Percentiles rank a stretch among this genome's conserved stretches.
phyloP scores from a whole-genome alignment of 2,888 invertebrate species.

The Parnassius smintheus region DNA sequence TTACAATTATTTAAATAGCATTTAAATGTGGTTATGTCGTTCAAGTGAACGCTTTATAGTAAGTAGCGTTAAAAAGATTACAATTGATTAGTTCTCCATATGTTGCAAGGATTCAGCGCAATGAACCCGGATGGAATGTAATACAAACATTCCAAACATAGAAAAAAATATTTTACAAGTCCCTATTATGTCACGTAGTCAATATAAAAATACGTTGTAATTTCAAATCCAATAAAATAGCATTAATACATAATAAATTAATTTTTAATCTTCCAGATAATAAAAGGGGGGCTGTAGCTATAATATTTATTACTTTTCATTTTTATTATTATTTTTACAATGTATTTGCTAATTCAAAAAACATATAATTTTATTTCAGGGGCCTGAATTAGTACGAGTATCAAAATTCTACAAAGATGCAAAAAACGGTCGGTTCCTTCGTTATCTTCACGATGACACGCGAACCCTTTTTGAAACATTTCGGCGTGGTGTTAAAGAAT shows the following conservation, averaged over 20 bases:
- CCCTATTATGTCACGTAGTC: no score
- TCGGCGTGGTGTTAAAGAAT: conserved; percentile 94
- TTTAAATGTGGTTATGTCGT: conserved; percentile 27
- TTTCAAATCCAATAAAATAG: no score
- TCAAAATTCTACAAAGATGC: conserved; percentile 95
- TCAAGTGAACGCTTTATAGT: conserved; percentile 28
- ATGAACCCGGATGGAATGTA: conserved; percentile 42
- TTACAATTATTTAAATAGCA: no score
- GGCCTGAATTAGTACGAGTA: conserved; percentile 92
- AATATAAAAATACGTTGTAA: no score
- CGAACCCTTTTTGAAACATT: conserved; percentile 94
- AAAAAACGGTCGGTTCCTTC: conserved; percentile 91
- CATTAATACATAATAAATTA: no score
- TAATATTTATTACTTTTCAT: no score
- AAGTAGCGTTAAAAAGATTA: conserved; percentile 60
- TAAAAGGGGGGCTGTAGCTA: no score
- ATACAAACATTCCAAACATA: conserved; percentile 6
- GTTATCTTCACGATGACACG: conserved; percentile 92
- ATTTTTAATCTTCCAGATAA: no score
- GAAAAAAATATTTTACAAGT: no score
- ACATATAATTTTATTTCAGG: conserved; percentile 79
- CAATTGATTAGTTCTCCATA: conserved; percentile 53
- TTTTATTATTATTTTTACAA: no score
- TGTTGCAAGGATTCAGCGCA: conserved; percentile 64
- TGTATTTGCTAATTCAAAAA: conserved; percentile 16